These are phyloP conservation scores for Hydrocynus forskahlii DNA, from an alignment of 2,797 vertebrate species.

Conservation along the genomic window DNA sequence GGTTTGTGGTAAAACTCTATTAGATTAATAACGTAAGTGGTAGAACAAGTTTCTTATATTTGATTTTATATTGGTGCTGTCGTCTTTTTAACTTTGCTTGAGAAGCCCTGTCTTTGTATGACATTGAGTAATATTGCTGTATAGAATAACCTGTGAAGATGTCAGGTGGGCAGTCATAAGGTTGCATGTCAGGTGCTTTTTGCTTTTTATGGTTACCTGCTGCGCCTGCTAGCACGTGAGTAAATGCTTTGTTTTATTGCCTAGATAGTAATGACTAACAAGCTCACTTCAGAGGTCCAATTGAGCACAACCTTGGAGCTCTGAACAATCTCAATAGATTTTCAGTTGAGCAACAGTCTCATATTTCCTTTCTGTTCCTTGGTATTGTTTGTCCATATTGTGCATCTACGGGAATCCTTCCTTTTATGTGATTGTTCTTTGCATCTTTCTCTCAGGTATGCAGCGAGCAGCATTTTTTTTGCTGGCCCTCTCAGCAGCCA, in stretches of 20 bases:
- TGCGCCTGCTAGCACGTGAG: neutral
- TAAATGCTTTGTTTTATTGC: neutral
- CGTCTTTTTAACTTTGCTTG: neutral
- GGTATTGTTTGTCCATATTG: neutral
- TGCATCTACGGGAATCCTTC: neutral
- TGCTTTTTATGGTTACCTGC: neutral
- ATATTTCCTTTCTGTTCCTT: neutral
- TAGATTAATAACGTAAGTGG: neutral
- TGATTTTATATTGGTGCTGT: neutral
- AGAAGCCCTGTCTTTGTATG: neutral
- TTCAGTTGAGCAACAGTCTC: neutral
- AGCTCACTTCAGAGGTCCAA: neutral
- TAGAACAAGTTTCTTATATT: neutral
- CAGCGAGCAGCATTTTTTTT: conserved; percentile 40
- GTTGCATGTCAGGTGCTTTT: neutral
- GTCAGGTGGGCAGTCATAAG: conserved; percentile 39
- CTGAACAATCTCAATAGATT: neutral
- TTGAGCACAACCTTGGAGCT: neutral
- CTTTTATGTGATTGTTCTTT: neutral
- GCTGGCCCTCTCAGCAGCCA: conserved; percentile 56
- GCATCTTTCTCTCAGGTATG: conserved; percentile 37
- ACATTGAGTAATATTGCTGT: neutral
- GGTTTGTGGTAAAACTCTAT: too few relatives aligned
- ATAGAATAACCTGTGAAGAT: too few relatives aligned
- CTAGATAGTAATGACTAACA: neutral